Evolutionary conservation across 2,888 invertebrate genomes (phyloP).

Genomic region (Mechanitis messenoides): DNA sequence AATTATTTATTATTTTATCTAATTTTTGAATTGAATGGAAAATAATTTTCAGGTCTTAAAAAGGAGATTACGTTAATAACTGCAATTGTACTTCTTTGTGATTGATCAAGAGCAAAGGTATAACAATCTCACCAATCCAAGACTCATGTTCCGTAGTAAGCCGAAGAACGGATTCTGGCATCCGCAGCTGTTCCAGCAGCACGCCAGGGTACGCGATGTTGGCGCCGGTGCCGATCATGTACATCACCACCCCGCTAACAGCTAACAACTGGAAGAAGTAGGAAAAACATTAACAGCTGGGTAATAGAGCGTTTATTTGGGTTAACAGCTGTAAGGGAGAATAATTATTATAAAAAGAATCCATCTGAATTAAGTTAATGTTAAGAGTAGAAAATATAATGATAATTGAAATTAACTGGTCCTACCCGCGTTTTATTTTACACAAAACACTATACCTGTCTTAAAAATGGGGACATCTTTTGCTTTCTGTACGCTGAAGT

Average conservation of each 20-base stretch:
- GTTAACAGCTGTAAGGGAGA: not conserved
- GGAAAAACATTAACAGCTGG: not conserved
- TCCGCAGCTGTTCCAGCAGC: slow-evolving; percentile 56
- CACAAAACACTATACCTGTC: slow-evolving; percentile 42
- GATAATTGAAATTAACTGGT: not conserved
- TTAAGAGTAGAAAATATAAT: no score
- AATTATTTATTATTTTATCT: no score
- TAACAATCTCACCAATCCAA: slow-evolving; percentile 54
- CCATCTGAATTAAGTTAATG: no score
- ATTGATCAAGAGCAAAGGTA: no score
- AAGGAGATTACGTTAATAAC: no score
- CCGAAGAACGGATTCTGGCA: slow-evolving; percentile 49
- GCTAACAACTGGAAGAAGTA: slow-evolving; percentile 49
- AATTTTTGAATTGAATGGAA: no score
- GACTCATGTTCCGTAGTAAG: slow-evolving; percentile 62
- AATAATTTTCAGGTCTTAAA: no score
- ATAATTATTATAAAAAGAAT: not conserved
- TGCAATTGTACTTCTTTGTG: no score
- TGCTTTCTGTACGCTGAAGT: slow-evolving; percentile 29
- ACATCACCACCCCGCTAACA: slow-evolving; percentile 63
- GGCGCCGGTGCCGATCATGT: slow-evolving; percentile 69
- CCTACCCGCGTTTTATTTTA: no score
- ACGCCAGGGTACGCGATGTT: slow-evolving; percentile 70
- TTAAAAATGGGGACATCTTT: slow-evolving; percentile 49
- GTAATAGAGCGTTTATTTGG: not conserved